Percentiles rank a stretch among this genome's conserved stretches.
These are phyloP conservation scores for Drosophila leonis DNA, from an alignment of 2,888 invertebrate genomes.

Conservation along the genomic window DNA sequence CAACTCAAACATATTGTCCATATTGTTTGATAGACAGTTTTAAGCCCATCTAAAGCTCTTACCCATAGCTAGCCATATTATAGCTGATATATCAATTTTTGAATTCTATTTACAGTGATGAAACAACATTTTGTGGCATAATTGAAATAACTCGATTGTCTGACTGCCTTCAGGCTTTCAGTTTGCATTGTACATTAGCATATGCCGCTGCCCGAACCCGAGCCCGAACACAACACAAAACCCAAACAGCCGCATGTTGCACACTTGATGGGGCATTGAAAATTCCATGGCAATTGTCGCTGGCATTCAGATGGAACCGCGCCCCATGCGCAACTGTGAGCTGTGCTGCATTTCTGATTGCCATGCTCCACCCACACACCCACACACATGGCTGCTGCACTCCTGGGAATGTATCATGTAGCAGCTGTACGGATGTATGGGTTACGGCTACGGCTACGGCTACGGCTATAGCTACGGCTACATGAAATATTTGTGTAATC, in stretches of 20 bases:
- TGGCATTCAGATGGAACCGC: conserved; percentile 37
- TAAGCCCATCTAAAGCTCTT: too few species aligned
- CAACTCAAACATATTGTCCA: background rate
- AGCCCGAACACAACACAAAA: background rate
- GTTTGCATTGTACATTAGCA: conserved; percentile 5
- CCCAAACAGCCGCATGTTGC: conserved; percentile 15
- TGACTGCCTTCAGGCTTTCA: background rate
- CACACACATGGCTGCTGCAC: background rate
- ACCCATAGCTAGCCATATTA: background rate
- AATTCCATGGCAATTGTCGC: conserved; percentile 54
- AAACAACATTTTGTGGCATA: conserved; percentile 6
- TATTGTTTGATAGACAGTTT: background rate
- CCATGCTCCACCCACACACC: conserved; percentile 9
- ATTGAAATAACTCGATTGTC: conserved; percentile 28
- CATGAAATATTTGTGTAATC: conserved; percentile 58
- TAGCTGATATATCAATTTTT: background rate
- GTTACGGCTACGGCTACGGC: conserved; percentile 5
- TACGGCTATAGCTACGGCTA: conserved; percentile 2
- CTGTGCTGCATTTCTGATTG: conserved; percentile 41
- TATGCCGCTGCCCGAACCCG: background rate
- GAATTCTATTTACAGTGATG: background rate
- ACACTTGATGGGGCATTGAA: conserved; percentile 44
- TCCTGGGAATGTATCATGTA: conserved; percentile 28
- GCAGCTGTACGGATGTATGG: conserved; percentile 9
- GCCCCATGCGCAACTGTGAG: conserved; percentile 22